These are phyloP conservation scores for Leptopterna dolabrata DNA, from an alignment of 2,888 invertebrate genomes.

Conservation along the genomic window DNA sequence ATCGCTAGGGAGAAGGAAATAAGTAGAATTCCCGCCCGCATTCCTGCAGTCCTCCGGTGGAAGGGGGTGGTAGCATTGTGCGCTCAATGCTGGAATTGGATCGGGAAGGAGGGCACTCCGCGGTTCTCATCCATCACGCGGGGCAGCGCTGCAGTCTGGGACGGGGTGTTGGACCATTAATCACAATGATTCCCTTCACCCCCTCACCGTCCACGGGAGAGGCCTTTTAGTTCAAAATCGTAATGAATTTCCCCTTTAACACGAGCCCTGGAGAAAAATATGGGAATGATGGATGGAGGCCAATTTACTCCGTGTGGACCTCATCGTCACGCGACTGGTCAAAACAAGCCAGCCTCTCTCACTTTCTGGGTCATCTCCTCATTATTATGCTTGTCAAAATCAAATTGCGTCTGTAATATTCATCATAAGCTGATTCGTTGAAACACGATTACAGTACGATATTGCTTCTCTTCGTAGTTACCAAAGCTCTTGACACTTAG, in stretches of 20 bases:
- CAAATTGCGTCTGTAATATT: background rate
- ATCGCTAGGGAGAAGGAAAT: conserved; percentile 8
- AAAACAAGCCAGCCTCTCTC: background rate
- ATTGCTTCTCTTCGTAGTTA: too few relatives aligned
- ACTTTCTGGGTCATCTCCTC: background rate
- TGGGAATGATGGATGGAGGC: background rate
- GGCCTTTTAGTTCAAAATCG: background rate
- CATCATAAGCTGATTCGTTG: background rate
- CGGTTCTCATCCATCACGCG: background rate
- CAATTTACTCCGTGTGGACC: background rate
- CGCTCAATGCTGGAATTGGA: background rate
- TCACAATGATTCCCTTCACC: background rate
- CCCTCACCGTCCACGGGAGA: background rate
- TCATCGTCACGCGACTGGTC: background rate
- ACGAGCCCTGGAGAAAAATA: background rate
- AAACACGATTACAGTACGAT: background rate
- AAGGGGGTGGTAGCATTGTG: conserved; percentile 2
- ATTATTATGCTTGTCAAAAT: background rate
- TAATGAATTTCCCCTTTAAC: conserved; percentile 22
- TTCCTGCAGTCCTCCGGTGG: background rate
- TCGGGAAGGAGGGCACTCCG: background rate
- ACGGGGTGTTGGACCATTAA: conserved; percentile 4
- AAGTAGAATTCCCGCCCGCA: conserved; percentile 28
- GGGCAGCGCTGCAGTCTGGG: background rate
- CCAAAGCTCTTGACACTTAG: too few relatives aligned